Evolutionary conservation across 2,888 invertebrate genomes (phyloP), one percentile per base, ranked within the genome.

Genomic region (Hirtodrosophila alboralis): DNA sequence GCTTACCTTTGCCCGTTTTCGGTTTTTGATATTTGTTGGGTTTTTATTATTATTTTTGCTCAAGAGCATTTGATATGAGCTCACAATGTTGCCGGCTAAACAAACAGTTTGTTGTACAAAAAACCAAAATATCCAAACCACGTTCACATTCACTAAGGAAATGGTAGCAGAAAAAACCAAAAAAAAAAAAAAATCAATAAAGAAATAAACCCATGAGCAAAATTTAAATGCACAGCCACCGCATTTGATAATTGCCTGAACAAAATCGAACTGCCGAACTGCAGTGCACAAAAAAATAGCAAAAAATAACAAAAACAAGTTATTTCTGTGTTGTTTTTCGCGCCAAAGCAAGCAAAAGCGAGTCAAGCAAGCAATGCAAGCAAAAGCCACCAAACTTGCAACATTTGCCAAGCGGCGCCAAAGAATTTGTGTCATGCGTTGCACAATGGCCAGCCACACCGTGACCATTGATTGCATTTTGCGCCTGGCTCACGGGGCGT

Each of bases 391-490:
- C 48, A 41, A 51, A 59, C 56, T 77, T 80, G 60, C 81, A 65
- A 75, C 58, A 78, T 61, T 58, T 47, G 36, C 61, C 64, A 56
- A 62, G n/a, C 41, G 36, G 75, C 57, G 58, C 44, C 64, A 79
- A 79, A 78, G 78, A 79, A 79, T 78, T 78, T 78, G 77, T 78
- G 77, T 78, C 81, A 78, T 54, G 31, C 56, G 57, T 77, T 81
- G 75, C 77, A 72, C 81, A 78, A 81, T 57, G 68, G 81, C 77
- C 54, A 64, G 36, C 59, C 62, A 48, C 48, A 40, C 37, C 13
- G 45, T 26, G 21, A 26, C 28, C n/a, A 18, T 21, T 56, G 56
- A 30, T 40, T 12, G 48, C 40, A 34, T 23, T 36, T 41, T 27
- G 18, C 18, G 18, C 18, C 40, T 48, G 23, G 64, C 36, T 36